phyloP scores from a whole-genome alignment of 2,888 invertebrate genomes.

The Rugalucina vietnamica region DNA sequence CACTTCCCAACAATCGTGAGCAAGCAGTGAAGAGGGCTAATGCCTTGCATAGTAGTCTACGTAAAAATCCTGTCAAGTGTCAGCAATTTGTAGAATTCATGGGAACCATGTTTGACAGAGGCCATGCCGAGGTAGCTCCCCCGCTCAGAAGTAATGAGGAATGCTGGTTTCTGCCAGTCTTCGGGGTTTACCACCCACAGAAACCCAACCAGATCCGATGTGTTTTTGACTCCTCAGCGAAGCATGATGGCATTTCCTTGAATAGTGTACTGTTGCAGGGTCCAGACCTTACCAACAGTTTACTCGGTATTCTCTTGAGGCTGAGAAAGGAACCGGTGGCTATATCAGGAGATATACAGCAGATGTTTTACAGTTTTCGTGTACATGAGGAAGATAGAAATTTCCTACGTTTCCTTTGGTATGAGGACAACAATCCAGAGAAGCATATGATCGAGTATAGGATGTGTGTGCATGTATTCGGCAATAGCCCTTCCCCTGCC shows the following conservation, averaged over 20 bases:
- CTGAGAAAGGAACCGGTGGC: constrained; percentile 44
- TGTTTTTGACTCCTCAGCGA: constrained; percentile 51
- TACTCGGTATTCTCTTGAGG: constrained; percentile 34
- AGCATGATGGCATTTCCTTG: constrained; percentile 23
- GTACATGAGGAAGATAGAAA: constrained; percentile 46
- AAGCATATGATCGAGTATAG: constrained; percentile 43
- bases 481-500: constrained; percentile 53
- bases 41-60: constrained; percentile 28
- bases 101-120: constrained; percentile 39
- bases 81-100: constrained; percentile 53
- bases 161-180: constrained; percentile 61
- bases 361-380: constrained; percentile 56
- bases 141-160: constrained; percentile 37
- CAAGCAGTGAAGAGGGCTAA: constrained; percentile 33
- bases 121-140: constrained; percentile 56
- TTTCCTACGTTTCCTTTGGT: constrained; percentile 55
- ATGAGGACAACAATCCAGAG: constrained; percentile 38
- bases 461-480: constrained; percentile 54
- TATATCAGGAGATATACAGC: constrained; percentile 29
- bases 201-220: constrained; percentile 48
- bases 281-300: constrained; percentile 42
- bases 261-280: constrained; percentile 31
- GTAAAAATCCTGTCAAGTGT: constrained; percentile 35
- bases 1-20: constrained; percentile 43
- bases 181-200: constrained; percentile 50